Conservation (phyloP, 2,797 vertebrate genomes). For the Lacerta viridis region DNA sequence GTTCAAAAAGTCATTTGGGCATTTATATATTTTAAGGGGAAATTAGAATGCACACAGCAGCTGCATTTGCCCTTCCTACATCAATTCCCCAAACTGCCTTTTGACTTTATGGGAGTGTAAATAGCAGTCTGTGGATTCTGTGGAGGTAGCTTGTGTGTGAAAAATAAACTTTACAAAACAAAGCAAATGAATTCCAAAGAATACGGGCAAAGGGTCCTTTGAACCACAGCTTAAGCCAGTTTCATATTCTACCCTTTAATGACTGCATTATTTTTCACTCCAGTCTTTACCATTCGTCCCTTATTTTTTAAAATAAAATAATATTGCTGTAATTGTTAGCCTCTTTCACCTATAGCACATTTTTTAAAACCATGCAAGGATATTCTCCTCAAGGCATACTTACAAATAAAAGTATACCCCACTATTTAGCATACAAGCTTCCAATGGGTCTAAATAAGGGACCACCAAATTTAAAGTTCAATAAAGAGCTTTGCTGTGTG, state of each 20-base stretch:
- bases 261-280: neutral
- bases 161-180: neutral
- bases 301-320: neutral
- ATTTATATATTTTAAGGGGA: neutral
- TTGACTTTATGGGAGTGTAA: neutral
- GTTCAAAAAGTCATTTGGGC: neutral
- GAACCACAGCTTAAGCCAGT: neutral
- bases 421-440: neutral
- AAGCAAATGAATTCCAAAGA: neutral
- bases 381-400: neutral
- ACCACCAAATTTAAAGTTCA: neutral
- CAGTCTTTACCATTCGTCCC: neutral
- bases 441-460: neutral
- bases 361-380: neutral
- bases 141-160: neutral
- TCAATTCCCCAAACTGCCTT: neutral
- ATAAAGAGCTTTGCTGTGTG: neutral
- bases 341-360: neutral
- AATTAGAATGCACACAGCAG: neutral
- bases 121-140: neutral
- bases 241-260: neutral
- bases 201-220: neutral
- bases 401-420: neutral
- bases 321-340: neutral
- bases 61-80: neutral